These are phyloP conservation scores for Mythimna loreyi DNA, from an alignment of 2,888 invertebrate genomes.

Conservation along the genomic window DNA sequence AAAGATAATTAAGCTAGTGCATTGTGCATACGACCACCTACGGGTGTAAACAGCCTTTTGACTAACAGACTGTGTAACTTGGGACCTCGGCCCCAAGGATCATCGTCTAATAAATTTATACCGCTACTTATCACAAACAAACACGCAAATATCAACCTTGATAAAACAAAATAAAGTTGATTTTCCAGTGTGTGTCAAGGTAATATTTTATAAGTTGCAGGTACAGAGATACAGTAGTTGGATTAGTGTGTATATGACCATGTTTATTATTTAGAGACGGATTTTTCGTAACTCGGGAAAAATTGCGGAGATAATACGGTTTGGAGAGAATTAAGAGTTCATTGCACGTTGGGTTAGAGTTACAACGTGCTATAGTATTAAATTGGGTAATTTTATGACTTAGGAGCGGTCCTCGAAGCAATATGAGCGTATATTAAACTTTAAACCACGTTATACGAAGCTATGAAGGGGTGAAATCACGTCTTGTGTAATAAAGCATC, in stretches of 20 bases:
- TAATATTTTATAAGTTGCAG: conserved; percentile 65
- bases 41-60: conserved; percentile 75
- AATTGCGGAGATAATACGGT: conserved; percentile 39
- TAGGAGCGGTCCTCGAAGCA: conserved; percentile 22
- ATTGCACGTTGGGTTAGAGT: conserved; percentile 28
- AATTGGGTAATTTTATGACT: conserved; percentile 48
- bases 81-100: conserved; percentile 62
- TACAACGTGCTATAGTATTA: conserved; percentile 34
- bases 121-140: conserved; percentile 50
- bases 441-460: conserved; percentile 40
- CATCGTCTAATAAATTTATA: conserved; percentile 74
- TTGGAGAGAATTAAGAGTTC: conserved; percentile 39
- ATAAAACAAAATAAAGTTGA: not conserved
- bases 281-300: conserved; percentile 47
- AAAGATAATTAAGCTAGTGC: conserved; percentile 75
- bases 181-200: conserved; percentile 23
- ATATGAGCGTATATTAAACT: conserved; percentile 42
- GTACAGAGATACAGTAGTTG: conserved; percentile 62
- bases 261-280: conserved; percentile 53
- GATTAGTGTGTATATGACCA: conserved; percentile 61
- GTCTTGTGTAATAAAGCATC: conserved; percentile 26
- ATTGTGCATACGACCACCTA: conserved; percentile 70
- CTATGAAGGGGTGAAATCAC: conserved; percentile 18
- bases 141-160: conserved; percentile 51
- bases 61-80: conserved; percentile 73